These are phyloP conservation scores for Procambarus virginalis DNA, from an alignment of 1,140 invertebrate genomes.

Conservation along the genomic window DNA sequence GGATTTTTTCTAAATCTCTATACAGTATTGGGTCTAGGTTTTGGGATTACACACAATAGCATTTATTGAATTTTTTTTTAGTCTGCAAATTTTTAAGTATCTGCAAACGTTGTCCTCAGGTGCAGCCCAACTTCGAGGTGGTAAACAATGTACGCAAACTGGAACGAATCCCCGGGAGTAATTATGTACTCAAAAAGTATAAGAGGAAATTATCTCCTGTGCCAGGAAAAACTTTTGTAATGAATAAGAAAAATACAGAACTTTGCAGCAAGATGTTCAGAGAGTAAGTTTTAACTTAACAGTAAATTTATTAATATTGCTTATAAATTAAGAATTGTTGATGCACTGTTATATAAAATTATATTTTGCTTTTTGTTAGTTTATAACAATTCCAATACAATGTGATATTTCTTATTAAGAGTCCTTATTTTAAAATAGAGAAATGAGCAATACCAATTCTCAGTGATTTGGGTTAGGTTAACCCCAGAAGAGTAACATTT, in stretches of 20 bases:
- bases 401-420: constrained; percentile 1
- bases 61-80: too few species aligned
- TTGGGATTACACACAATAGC: too few species aligned
- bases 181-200: constrained; percentile 80
- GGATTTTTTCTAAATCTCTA: too few species aligned
- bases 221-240: constrained; percentile 83
- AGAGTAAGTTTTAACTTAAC: constrained; percentile 21
- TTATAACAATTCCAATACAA: not conserved
- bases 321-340: not conserved
- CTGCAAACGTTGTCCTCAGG: constrained; percentile 72
- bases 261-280: constrained; percentile 79
- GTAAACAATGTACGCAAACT: constrained; percentile 78
- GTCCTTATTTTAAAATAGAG: too few species aligned
- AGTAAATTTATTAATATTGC: not conserved
- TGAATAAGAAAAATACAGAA: constrained; percentile 87
- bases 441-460: too few species aligned
- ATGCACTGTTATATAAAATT: not conserved
- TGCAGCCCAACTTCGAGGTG: constrained; percentile 75
- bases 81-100: too few species aligned
- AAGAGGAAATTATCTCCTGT: constrained; percentile 76
- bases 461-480: too few species aligned
- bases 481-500: too few species aligned
- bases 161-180: constrained; percentile 81
- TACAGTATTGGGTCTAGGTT: too few species aligned
- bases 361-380: not conserved